Evolutionary conservation across 92 coral and sea anemone species (phyloP).

Genomic region (Epizoanthus scotinus): DNA sequence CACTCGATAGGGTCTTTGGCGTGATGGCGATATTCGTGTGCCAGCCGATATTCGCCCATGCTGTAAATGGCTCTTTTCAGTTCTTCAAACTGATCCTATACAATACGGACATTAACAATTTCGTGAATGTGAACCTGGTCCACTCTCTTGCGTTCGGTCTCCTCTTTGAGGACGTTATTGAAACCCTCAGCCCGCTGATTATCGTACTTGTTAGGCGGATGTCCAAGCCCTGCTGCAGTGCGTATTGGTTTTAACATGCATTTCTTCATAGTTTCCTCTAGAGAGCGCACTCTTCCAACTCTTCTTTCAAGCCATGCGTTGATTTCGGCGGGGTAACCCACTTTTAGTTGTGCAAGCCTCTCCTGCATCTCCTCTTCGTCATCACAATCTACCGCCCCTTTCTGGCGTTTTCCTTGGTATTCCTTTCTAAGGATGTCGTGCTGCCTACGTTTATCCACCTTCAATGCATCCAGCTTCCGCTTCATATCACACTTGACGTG

Average conservation of each 20-base stretch:
- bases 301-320: too few relatives aligned
- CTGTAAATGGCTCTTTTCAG: conserved; percentile 28
- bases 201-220: conserved; percentile 12
- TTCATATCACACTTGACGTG: conserved; percentile 34
- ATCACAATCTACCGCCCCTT: conserved; percentile 20
- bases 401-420: conserved; percentile 14
- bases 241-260: conserved; percentile 12
- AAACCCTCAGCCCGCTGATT: conserved; percentile 25
- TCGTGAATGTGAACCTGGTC: conserved; percentile 23
- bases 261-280: conserved; percentile 24
- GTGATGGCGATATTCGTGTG: conserved; percentile 18
- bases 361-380: conserved; percentile 16
- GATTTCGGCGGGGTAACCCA: not conserved
- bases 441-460: conserved; percentile 1
- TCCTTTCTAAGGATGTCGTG: not conserved
- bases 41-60: conserved; percentile 44
- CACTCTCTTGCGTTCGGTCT: not conserved
- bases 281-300: conserved; percentile 9
- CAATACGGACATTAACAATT: conserved; percentile 14
- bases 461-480: conserved; percentile 8
- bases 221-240: conserved; percentile 25
- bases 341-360: conserved; percentile 12
- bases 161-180: conserved; percentile 28
- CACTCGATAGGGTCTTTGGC: conserved; percentile 18
- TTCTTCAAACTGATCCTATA: conserved; percentile 32